Evolutionary conservation across 2,113 vertebrate genomes (phyloP), one percentile per base, ranked within the genome.

Genomic region (Phodopus roborovskii): DNA sequence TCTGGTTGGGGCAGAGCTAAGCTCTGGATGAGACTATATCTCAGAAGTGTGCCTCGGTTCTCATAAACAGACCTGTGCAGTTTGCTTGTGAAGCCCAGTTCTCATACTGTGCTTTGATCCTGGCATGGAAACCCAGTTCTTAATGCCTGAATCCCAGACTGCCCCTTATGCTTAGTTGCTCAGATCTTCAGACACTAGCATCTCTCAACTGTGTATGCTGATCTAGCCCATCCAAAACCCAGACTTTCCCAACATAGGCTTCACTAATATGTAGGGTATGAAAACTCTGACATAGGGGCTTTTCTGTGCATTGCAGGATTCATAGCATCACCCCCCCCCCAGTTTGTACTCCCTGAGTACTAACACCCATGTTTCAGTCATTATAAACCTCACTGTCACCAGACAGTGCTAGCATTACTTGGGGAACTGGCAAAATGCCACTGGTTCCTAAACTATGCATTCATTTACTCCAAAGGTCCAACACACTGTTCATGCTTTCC

Each of bases 291-390:
- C 28, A 0, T 60, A 30, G 42, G 77, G 22, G 4, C 3, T 42
- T 16, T 87, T 30, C 7, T 42, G 20, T 24, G 17, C 36, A 58
- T 12, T 45, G 20, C 9, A 82, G 58, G 15, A 45, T 79, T 6
- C 15, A 48, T 83, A 64, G 15, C 22, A 79, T 7, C 58, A 64
- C 36, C 19, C 30, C 30, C 36, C 19, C 30, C 30, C 20, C 62
- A 45, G 24, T 2, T 2, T 71, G 45, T 91, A 62, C 39, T 30
- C 42, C 42, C 36, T 60, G n/a, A 12, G 50, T 36, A 24, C 0
- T 15, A 20, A 30, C 15, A 45, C 0, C 15, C 2, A 0, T 1
- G 22, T 3, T n/a, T n/a, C 0, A 62, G 28, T 86, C 71, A 39
- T 2, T 4, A 78, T 24, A 84, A 66, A 48, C 12, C 73, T 56